Base-by-base conservation (phyloP, 2,113 vertebrate species). In the Dicerorhinus sumatrensis region DNA sequence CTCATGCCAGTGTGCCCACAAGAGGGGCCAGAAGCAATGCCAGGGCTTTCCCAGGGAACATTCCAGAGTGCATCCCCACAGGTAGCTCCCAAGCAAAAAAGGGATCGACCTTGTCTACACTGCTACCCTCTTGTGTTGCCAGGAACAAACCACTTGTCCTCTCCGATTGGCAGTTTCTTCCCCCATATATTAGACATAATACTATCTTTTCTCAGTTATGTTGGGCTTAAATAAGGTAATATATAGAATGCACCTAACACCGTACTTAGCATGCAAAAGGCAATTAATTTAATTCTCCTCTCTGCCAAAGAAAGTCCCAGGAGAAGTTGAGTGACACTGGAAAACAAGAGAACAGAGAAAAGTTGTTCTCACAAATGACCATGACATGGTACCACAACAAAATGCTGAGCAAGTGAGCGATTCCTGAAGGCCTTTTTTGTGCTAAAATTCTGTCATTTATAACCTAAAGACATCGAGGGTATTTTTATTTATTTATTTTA, bases 211-310 rank as follows among this genome's bases (percentile, higher is more conserved):
- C 79, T 48, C 29, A 54, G 33, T 36, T 67, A 8, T 0, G 2
- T 0, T 7, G 31, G 70, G 33, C 48, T 63, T 51, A 25, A n/a
- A 23, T 1, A 20, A 3, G 58, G 20, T 0, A 29, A 56, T 0
- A 5, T 23, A 31, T 2, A 25, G 17, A 75, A 29, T 0, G 6
- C 1, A 4, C 3, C 36, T 5, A 20, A 20, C 13, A 9, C 84
- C 1, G n/a, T 0, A 12, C 42, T 36, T 36, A 20, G 80, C 11
- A 3, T 18, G 12, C 36, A 16, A 91, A 63, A 29, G 70, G 33
- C 36, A 1, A 12, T 29, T 6, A 13, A 63, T 33, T 20, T 31
- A 63, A 54, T n/a, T 85, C 10, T 79, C 82, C 54, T 48, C 65
- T 56, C 56, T n/a, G 31, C 70, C n/a, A 72, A 77, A 83, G 48